phyloP scores from a whole-genome alignment of 2,797 vertebrate genomes.

The Sebastes paucispinis region DNA sequence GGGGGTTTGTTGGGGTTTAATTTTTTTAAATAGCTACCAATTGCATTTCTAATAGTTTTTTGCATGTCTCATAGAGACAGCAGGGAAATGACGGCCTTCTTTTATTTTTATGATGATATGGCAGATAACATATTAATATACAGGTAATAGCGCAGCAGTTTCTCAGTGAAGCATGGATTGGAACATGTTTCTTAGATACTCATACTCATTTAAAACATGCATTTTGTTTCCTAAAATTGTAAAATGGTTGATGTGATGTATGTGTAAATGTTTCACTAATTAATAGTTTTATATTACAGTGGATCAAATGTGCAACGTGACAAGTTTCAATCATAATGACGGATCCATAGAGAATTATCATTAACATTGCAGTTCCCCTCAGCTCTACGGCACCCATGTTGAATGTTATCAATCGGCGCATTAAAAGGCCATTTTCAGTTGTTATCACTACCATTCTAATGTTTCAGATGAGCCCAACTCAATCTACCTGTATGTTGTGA shows the following conservation, averaged over 20 bases:
- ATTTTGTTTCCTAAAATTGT: neutral
- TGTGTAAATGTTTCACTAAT: neutral
- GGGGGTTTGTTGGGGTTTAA: constrained; percentile 39
- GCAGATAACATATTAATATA: neutral
- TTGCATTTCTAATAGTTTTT: constrained; percentile 43
- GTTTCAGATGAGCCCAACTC: neutral
- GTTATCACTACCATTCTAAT: neutral
- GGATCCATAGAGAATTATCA: neutral
- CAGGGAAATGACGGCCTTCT: neutral
- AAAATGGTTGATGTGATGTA: neutral
- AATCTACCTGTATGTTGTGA: neutral
- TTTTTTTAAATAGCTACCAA: constrained; percentile 56
- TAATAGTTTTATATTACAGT: neutral
- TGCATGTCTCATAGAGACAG: constrained; percentile 8
- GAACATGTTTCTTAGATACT: neutral
- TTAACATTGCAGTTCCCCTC: neutral
- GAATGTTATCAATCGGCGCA: neutral
- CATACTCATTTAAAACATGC: neutral
- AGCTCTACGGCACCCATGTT: neutral
- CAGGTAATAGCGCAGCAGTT: neutral
- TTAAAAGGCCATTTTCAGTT: neutral
- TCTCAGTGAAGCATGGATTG: neutral
- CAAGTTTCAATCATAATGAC: neutral
- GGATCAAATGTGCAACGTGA: neutral
- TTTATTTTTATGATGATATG: neutral